Conservation (phyloP, 2,113 vertebrate species). For the Meriones unguiculatus region DNA sequence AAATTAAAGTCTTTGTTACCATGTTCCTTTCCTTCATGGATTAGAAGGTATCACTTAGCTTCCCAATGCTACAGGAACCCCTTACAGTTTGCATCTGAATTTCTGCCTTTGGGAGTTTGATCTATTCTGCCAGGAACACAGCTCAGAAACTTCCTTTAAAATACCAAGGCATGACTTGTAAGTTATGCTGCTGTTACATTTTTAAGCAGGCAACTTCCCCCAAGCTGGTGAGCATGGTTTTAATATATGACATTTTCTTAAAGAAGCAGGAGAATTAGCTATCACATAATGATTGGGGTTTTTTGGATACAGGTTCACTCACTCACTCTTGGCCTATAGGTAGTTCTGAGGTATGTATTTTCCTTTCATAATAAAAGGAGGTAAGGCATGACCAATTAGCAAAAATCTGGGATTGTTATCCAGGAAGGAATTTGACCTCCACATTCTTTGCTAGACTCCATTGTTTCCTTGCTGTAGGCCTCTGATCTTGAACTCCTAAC, state of each 20-base stretch:
- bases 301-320: neutral
- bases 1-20: neutral
- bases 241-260: neutral
- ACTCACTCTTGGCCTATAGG: neutral
- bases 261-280: neutral
- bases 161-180: neutral
- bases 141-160: conserved; percentile 5
- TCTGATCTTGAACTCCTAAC: neutral
- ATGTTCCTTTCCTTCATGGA: neutral
- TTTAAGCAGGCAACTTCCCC: neutral
- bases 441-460: too few relatives aligned
- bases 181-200: neutral
- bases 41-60: neutral
- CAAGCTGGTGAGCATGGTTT: neutral
- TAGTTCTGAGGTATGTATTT: neutral
- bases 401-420: neutral
- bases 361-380: neutral
- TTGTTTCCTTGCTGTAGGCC: neutral
- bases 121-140: too few relatives aligned
- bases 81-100: neutral
- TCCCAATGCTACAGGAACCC: neutral
- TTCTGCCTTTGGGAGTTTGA: neutral
- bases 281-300: neutral
- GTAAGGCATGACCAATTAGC: neutral
- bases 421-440: neutral